These are phyloP conservation scores for Halyomorpha halys DNA, from an alignment of 1,140 invertebrate species.

Conservation along the genomic window DNA sequence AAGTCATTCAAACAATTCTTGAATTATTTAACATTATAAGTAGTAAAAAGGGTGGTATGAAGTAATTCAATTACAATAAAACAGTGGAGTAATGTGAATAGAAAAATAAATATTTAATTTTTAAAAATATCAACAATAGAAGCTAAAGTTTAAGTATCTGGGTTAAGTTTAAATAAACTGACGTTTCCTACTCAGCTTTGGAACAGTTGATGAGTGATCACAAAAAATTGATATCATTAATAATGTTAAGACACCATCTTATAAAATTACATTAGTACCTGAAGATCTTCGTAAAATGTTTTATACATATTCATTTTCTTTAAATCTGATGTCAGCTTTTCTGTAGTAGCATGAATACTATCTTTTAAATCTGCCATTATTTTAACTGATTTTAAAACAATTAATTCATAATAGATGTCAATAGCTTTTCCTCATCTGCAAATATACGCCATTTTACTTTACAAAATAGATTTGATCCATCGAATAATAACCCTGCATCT, in stretches of 20 bases:
- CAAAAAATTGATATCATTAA: conserved; percentile 7
- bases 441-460: too few species aligned
- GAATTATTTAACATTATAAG: too few species aligned
- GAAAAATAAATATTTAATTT: conserved; percentile 8
- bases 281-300: conserved; percentile 49
- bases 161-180: background rate
- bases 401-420: too few species aligned
- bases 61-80: too few species aligned
- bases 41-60: too few species aligned
- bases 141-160: background rate
- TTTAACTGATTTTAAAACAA: too few species aligned
- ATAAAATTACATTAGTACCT: conserved; percentile 37
- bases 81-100: too few species aligned
- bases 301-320: conserved; percentile 51
- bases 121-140: background rate
- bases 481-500: too few species aligned
- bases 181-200: conserved; percentile 5
- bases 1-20: too few species aligned
- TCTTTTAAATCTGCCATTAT: conserved; percentile 44
- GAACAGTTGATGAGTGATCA: background rate
- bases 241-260: background rate
- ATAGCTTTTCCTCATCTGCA: too few species aligned
- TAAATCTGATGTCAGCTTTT: conserved; percentile 50
- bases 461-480: too few species aligned
- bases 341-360: conserved; percentile 48